Percentiles rank a stretch among this genome's conserved stretches.
Conservation (phyloP, 1,140 invertebrate genomes). For the Rhyacophila brunnea region DNA sequence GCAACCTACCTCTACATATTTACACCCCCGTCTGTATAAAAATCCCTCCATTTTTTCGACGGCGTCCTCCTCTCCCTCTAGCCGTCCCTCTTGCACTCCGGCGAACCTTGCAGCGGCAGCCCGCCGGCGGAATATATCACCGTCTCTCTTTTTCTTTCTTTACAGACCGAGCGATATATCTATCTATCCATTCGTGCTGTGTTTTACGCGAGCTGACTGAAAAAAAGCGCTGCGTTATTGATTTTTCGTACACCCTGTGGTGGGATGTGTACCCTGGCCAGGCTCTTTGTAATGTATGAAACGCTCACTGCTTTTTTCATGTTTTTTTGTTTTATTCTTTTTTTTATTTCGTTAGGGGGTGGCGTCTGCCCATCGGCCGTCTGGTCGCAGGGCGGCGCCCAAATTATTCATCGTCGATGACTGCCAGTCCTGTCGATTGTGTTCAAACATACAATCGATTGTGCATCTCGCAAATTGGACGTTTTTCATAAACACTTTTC, state of each 20-base stretch:
- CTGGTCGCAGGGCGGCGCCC: slow-evolving; percentile 21
- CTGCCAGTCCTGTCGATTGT: slow-evolving; percentile 9
- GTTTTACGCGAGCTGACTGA: slow-evolving; percentile 37
- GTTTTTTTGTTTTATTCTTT: slow-evolving; percentile 11
- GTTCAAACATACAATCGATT: background rate
- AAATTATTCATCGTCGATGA: slow-evolving; percentile 32
- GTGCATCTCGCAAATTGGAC: too few species aligned
- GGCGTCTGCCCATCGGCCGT: slow-evolving; percentile 25
- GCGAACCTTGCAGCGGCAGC: background rate
- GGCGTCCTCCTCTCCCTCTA: slow-evolving; percentile 21
- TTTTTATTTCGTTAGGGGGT: slow-evolving; percentile 7
- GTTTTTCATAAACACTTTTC: too few species aligned
- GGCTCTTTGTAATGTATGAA: slow-evolving; percentile 31
- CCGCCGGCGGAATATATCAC: slow-evolving; percentile 24
- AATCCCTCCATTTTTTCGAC: slow-evolving; percentile 36
- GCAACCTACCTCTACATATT: slow-evolving; percentile 34
- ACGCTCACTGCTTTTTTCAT: slow-evolving; percentile 19
- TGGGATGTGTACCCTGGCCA: slow-evolving; percentile 19
- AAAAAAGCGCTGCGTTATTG: slow-evolving; percentile 38
- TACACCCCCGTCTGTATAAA: slow-evolving; percentile 34
- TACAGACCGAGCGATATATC: slow-evolving; percentile 27
- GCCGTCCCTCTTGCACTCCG: slow-evolving; percentile 21
- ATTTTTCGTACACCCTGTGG: slow-evolving; percentile 35
- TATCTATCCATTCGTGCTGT: slow-evolving; percentile 27
- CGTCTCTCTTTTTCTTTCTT: slow-evolving; percentile 31